These are phyloP conservation scores for zebrafish (Danio rerio) DNA, from an alignment of 2,113 vertebrate species.

Conservation along the genomic window GRCz12tu NC_133192.1:32264501-32265000, in stretches of 20 bases:
- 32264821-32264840: neutral
- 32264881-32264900: neutral
- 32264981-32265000: slow-evolving; percentile 1
- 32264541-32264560: neutral
- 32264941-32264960: neutral
- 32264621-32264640: neutral
- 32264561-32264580: neutral
- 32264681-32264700: neutral
- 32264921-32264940: slow-evolving; percentile 4
- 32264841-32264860: neutral
- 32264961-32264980: neutral
- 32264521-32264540: neutral
- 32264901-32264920: neutral
- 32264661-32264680: neutral
- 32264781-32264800: neutral
- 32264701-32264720: neutral
- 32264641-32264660: neutral
- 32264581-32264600: neutral
- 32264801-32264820: slow-evolving; percentile 25
- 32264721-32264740: slow-evolving; percentile 23
- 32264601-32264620: neutral
- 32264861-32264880: no score
- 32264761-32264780: neutral
- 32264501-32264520: no score
- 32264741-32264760: slow-evolving; percentile 17